Evolutionary conservation across 2,113 vertebrate species (phyloP), one percentile per base, ranked within the genome.

Genomic region (Mionectes macconnelli): DNA sequence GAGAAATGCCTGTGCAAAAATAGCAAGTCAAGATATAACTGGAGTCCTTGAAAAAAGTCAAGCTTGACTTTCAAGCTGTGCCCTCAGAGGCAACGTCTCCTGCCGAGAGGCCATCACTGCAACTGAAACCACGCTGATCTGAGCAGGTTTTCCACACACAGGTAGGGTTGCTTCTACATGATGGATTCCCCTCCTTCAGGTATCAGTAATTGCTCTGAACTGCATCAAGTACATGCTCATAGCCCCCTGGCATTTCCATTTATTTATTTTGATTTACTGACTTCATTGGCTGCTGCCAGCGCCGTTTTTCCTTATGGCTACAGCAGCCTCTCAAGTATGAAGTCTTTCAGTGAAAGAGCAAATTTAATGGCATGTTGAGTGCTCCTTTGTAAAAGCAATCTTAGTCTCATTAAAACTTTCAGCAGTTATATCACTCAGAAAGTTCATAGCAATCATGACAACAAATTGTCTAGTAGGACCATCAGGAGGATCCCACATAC

Each of bases 201-300:
- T 94, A 89, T 79, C 79, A 95, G 94, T 96, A 98, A 97, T 97
- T 97, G 96, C 96, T 97, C 96, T 95, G 87, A 97, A 90, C 94
- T 96, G 94, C 90, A 94, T 95, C 94, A 96, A 98, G 96, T 93
- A 90, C 90, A 84, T 74, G 70, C 92, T 96, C 64, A 93, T 67
- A 94, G 67, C 62, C 77, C 77, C 52, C 84, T 63, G 42, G 93
- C 79, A 97, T 87, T 95, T 97, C 97, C 92, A 97, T 97, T 97
- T 97, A 96, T 98, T 97, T 98, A 97, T 98, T 97, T 97, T 96
- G 95, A 97, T 96, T 95, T 97, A 97, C 98, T 96, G 97, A 96
- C 96, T 95, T 93, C 57, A 81, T 94, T 95, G 88, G 93, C 95
- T 85, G 52, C 15, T 84, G 76, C 80, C 47, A 6, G 82, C 59